These are phyloP conservation scores for Colistium nudipinnis DNA, from an alignment of 2,113 vertebrate genomes.

Conservation along the genomic window DNA sequence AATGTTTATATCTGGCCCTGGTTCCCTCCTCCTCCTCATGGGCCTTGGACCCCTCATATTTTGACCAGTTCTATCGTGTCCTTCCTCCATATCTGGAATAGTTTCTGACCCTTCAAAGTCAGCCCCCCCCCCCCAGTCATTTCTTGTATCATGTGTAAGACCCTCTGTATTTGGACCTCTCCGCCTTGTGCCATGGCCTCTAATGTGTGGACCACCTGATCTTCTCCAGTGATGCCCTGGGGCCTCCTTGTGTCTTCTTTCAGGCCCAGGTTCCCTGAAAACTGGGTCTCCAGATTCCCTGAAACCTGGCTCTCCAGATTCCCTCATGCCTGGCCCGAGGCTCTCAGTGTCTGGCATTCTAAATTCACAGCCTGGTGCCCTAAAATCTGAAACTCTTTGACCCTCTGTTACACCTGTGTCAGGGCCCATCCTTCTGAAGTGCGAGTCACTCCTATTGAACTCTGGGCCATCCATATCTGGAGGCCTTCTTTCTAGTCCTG, in stretches of 20 bases:
- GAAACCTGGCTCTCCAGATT: constrained; percentile 1
- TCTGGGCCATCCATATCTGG: constrained; percentile 19
- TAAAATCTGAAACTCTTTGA: constrained; percentile 27
- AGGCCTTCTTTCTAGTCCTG: constrained; percentile 11
- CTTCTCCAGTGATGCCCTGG: constrained; percentile 30
- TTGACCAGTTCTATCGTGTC: constrained; percentile 18
- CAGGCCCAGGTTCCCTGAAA: constrained; percentile 19
- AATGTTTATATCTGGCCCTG: constrained; percentile 10
- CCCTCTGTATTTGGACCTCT: constrained; percentile 28
- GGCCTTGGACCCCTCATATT: constrained; percentile 41
- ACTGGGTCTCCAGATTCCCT: constrained; percentile 2
- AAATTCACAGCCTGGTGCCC: constrained; percentile 8
- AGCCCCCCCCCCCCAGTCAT: constrained; percentile 32
- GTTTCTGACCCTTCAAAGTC: constrained; percentile 17
- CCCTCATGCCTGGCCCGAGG: constrained; percentile 18
- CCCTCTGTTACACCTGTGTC: constrained; percentile 24
- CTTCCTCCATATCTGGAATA: constrained; percentile 15
- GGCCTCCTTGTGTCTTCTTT: constrained; percentile 6
- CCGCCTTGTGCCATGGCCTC: constrained; percentile 24
- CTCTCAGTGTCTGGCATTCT: constrained; percentile 12
- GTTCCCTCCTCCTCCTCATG: constrained; percentile 38
- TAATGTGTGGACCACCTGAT: constrained; percentile 22
- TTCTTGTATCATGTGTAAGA: constrained; percentile 31
- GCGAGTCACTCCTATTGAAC: constrained; percentile 26
- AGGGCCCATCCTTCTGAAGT: not conserved